Percentiles rank a stretch among this genome's conserved stretches.
phyloP scores from a whole-genome alignment of 64 coral and sea anemone genomes.

The Pocillopora verrucosa region DNA sequence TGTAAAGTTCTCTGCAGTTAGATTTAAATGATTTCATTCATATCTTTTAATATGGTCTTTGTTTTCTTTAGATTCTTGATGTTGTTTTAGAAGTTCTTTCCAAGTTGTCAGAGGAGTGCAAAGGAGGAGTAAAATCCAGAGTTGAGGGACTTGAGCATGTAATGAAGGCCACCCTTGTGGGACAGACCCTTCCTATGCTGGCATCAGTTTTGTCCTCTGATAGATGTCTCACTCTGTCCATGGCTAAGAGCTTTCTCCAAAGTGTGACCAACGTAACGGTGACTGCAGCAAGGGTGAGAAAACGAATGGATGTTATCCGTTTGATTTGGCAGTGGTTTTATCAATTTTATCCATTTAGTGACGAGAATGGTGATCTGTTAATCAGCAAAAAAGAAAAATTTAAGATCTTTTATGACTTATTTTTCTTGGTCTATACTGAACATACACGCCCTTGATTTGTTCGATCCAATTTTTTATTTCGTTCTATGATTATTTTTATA shows the following conservation, averaged over 20 bases:
- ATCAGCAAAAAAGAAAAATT: no score
- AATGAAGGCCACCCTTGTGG: constrained; percentile 56
- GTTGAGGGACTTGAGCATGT: constrained; percentile 63
- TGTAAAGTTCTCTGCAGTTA: neutral
- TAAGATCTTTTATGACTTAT: no score
- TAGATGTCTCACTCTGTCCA: constrained; percentile 48
- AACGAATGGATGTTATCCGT: no score
- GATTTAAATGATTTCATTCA: neutral
- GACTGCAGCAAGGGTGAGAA: constrained; percentile 63
- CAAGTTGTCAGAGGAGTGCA: constrained; percentile 44
- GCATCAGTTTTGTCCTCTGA: constrained; percentile 67
- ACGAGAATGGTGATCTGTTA: no score
- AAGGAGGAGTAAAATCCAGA: constrained; percentile 31
- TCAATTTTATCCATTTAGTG: no score
- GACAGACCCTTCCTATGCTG: constrained; percentile 66
- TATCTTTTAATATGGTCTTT: neutral
- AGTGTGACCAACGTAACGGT: constrained; percentile 63
- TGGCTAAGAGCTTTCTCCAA: constrained; percentile 59
- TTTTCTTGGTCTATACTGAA: no score
- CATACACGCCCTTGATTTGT: no score
- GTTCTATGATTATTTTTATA: no score
- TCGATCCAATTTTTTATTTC: no score
- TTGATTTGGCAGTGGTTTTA: neutral
- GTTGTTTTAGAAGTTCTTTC: constrained; percentile 62
- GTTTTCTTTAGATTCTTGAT: constrained; percentile 40